Evolutionary conservation across 1,140 invertebrate species (phyloP), one percentile per base, ranked within the genome.

Genomic region (Drosophila nigromelanica): DNA sequence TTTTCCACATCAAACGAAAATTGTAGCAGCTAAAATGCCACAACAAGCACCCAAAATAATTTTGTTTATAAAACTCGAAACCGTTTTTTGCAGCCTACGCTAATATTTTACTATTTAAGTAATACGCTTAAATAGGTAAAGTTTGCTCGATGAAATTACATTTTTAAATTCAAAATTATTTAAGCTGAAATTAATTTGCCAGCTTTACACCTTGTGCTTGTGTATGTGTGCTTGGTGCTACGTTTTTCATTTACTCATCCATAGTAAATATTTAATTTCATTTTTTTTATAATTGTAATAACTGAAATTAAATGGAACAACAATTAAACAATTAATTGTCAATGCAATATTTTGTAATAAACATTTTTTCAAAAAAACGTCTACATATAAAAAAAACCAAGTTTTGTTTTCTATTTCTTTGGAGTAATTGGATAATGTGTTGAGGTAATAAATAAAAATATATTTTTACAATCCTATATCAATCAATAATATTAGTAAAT

Each of bases 341-440:
- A 81, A 86, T 81, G 81, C 81, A 86, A 86, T 85, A 85, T 85
- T 85, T 85, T 86, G 81, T 85, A 85, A 85, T 85, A 85, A 85
- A 85, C 24, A 64, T 69, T 80, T 80, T 75, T 71, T 30, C 5
- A 40, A 60, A 21, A 39, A 56, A 69, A 37, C 24, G 11, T 24
- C 45, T 70, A 62, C 35, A 56, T 45, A 35, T 18, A 51, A 27
- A 43, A 43, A 15, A 37, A 50, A 43, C n/a, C 30, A 51, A 45
- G 5, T 43, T 33, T 33, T 27, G 18, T 27, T 52, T 37, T 15
- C 10, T 27, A 4, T 5, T 27, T 4, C 24, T 27, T 27, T 27
- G 24, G 5, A 27, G 24, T 27, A 27, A 18, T 18, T 18, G 18
- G 18, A 18, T 18, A 18, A 18, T 18, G 18, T 18, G 18, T 2